Percentiles rank a stretch among this genome's conserved stretches.
phyloP scores from a whole-genome alignment of 2,888 invertebrate species.

The Polydrusus cervinus region DNA sequence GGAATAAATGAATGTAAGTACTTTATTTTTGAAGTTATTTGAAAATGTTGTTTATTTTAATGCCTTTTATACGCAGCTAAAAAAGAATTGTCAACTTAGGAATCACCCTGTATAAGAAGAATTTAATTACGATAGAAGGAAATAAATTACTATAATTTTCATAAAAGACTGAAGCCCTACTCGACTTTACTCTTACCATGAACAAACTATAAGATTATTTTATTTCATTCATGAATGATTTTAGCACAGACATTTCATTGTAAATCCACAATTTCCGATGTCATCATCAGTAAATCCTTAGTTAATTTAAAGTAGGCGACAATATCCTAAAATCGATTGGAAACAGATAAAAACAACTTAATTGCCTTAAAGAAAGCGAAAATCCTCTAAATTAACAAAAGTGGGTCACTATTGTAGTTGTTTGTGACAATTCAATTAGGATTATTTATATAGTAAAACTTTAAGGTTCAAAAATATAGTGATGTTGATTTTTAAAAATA shows the following conservation, averaged over 20 bases:
- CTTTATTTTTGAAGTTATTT: too few relatives aligned
- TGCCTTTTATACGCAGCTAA: too few relatives aligned
- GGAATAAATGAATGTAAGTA: too few relatives aligned
- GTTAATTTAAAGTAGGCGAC: conserved; percentile 5
- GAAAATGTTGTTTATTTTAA: too few relatives aligned
- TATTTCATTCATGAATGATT: background rate
- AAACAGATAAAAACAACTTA: conserved; percentile 22
- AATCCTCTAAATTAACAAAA: conserved; percentile 35
- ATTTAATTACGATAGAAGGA: too few relatives aligned
- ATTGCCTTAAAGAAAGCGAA: conserved; percentile 34
- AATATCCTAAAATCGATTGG: conserved; percentile 39
- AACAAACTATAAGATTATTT: too few relatives aligned
- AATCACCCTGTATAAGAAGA: too few relatives aligned
- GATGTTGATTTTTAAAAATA: too few relatives aligned
- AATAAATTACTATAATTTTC: too few relatives aligned
- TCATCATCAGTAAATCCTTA: conserved; percentile 3
- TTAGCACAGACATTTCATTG: background rate
- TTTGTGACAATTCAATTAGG: conserved; percentile 2
- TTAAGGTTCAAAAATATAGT: background rate
- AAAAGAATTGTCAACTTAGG: too few relatives aligned
- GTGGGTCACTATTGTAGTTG: conserved; percentile 29
- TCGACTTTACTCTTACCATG: too few relatives aligned
- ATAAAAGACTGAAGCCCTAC: too few relatives aligned
- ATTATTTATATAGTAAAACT: conserved; percentile 2
- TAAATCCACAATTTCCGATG: conserved; percentile 3